Percentiles rank a stretch among this genome's conserved stretches.
phyloP scores from a whole-genome alignment of 2,888 invertebrate species.

The Tinea pellionella region DNA sequence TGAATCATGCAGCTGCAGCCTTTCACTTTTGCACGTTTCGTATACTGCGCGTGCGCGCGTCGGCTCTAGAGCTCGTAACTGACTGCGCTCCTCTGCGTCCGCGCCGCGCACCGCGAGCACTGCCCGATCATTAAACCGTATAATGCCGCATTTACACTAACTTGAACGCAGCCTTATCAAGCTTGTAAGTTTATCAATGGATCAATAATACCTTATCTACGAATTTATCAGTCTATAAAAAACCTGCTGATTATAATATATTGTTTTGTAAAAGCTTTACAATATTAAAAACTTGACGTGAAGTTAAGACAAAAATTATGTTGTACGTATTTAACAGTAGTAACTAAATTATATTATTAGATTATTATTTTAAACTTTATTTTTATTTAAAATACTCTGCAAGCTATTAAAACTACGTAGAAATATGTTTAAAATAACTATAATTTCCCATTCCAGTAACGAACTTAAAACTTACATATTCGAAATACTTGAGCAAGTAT shows the following conservation, averaged over 20 bases:
- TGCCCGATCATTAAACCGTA: slow-evolving; percentile 65
- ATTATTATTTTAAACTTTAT: no score
- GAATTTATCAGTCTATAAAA: not conserved
- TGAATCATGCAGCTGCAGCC: slow-evolving; percentile 31
- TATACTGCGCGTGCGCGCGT: slow-evolving; percentile 52
- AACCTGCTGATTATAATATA: no score
- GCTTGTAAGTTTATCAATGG: not conserved
- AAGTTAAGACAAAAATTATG: no score
- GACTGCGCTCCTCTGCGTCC: slow-evolving; percentile 51
- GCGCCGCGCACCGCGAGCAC: slow-evolving; percentile 38
- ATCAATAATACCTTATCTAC: not conserved
- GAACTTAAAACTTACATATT: no score
- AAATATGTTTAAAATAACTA: no score
- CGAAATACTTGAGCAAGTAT: slow-evolving; percentile 1
- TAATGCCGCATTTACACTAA: slow-evolving; percentile 41
- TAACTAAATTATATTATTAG: no score
- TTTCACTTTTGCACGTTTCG: slow-evolving; percentile 30
- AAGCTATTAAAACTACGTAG: no score
- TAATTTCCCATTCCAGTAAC: no score
- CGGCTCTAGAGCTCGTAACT: slow-evolving; percentile 58
- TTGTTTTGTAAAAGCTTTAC: no score
- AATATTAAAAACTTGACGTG: no score
- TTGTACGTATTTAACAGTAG: no score
- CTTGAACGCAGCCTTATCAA: slow-evolving; percentile 1
- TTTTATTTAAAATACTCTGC: no score